Conservation (phyloP, 2,888 invertebrate genomes). For the Theodoxus fluviatilis region DNA sequence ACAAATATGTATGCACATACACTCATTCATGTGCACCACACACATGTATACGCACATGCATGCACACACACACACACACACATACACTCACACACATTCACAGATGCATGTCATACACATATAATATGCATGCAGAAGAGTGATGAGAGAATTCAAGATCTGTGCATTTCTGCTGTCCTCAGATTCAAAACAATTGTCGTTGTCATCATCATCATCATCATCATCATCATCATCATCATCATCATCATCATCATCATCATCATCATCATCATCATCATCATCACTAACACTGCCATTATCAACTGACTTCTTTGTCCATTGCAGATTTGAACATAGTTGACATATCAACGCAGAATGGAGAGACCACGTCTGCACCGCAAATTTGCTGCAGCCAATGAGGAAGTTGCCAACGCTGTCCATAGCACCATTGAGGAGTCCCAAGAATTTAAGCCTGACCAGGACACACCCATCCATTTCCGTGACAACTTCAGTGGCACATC, state of each 20-base stretch:
- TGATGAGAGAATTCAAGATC: background rate
- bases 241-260: slow-evolving; percentile 22
- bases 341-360: no score
- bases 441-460: no score
- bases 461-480: no score
- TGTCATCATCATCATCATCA: background rate
- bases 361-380: no score
- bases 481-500: no score
- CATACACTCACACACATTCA: background rate
- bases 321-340: no score
- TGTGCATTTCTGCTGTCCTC: background rate
- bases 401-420: no score
- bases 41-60: background rate
- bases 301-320: background rate
- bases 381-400: no score
- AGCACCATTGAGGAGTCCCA: no score
- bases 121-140: background rate
- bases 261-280: slow-evolving; percentile 21
- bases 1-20: no score
- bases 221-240: slow-evolving; percentile 23
- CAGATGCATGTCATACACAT: slow-evolving; percentile 1
- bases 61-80: slow-evolving; percentile 4
- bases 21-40: background rate
- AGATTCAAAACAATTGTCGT: background rate
- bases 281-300: background rate